phyloP scores from a whole-genome alignment of 1,140 invertebrate species.

The Drosophila kurseongensis region DNA sequence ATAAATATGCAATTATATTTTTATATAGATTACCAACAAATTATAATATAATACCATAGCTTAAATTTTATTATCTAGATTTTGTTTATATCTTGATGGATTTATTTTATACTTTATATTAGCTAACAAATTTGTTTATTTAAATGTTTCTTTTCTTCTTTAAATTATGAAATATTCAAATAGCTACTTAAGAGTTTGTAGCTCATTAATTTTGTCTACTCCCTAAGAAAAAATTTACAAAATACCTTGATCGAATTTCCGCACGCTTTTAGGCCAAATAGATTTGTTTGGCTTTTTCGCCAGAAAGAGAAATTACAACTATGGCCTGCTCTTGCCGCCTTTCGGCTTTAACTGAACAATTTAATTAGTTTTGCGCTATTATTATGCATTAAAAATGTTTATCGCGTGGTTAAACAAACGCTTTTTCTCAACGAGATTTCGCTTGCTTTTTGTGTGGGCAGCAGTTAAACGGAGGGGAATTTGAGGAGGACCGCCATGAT shows the following conservation, averaged over 20 bases:
- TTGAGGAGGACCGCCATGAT: slow-evolving; percentile 3
- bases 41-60: too few relatives aligned
- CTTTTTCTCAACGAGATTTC: slow-evolving; percentile 51
- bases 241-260: slow-evolving; percentile 19
- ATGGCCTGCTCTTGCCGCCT: slow-evolving; percentile 3
- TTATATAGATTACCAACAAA: too few relatives aligned
- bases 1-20: too few relatives aligned
- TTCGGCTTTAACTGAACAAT: slow-evolving; percentile 30
- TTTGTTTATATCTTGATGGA: too few relatives aligned
- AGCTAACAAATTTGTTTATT: not conserved
- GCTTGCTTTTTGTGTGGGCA: slow-evolving; percentile 30
- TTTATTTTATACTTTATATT: too few relatives aligned
- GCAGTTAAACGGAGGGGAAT: slow-evolving; percentile 1
- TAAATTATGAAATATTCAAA: not conserved
- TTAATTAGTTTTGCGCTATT: slow-evolving; percentile 58
- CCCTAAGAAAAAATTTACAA: not conserved
- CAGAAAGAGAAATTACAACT: slow-evolving; percentile 28
- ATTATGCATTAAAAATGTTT: slow-evolving; percentile 67
- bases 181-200: not conserved
- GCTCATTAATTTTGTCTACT: slow-evolving; percentile 3
- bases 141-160: not conserved
- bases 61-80: too few relatives aligned
- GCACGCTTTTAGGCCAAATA: slow-evolving; percentile 21
- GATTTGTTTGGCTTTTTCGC: slow-evolving; percentile 22
- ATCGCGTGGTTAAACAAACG: slow-evolving; percentile 62